phyloP scores from a whole-genome alignment of 2,888 invertebrate species.

The Chymomyza fuscimana region DNA sequence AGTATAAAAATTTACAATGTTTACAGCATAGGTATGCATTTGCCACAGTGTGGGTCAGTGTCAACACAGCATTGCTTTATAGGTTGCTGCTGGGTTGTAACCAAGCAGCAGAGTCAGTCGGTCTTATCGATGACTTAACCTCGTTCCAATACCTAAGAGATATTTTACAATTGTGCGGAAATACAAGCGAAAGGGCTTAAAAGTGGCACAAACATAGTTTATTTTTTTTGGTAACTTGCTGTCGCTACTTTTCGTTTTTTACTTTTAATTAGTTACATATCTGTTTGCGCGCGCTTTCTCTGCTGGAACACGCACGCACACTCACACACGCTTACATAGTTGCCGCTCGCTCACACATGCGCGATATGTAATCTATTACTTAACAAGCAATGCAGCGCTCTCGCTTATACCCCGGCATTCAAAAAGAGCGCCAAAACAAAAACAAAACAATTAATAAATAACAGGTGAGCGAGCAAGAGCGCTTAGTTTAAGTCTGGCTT shows the following conservation, averaged over 20 bases:
- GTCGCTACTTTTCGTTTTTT: slow-evolving; percentile 16
- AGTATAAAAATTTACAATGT: no score
- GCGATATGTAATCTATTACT: slow-evolving; percentile 62
- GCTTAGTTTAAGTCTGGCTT: not conserved
- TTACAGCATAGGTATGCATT: no score
- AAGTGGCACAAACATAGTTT: slow-evolving; percentile 25
- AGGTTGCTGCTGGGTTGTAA: no score
- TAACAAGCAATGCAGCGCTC: slow-evolving; percentile 51
- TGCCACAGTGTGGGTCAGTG: no score
- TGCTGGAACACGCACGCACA: slow-evolving; percentile 31
- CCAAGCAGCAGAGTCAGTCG: no score
- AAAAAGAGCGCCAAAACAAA: slow-evolving; percentile 32
- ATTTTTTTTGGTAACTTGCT: slow-evolving; percentile 14
- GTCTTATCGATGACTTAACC: slow-evolving; percentile 40
- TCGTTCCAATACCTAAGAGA: slow-evolving; percentile 38
- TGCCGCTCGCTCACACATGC: slow-evolving; percentile 12
- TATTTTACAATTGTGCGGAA: slow-evolving; percentile 3
- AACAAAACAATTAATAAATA: slow-evolving; percentile 6
- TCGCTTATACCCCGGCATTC: slow-evolving; percentile 10
- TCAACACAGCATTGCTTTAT: no score
- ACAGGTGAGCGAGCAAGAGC: slow-evolving; percentile 40
- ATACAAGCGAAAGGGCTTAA: slow-evolving; percentile 3
- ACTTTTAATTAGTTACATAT: slow-evolving; percentile 44
- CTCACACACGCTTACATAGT: slow-evolving; percentile 8
- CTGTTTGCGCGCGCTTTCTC: slow-evolving; percentile 72